Conservation (phyloP, 2,797 vertebrate genomes). For the Anableps anableps region DNA sequence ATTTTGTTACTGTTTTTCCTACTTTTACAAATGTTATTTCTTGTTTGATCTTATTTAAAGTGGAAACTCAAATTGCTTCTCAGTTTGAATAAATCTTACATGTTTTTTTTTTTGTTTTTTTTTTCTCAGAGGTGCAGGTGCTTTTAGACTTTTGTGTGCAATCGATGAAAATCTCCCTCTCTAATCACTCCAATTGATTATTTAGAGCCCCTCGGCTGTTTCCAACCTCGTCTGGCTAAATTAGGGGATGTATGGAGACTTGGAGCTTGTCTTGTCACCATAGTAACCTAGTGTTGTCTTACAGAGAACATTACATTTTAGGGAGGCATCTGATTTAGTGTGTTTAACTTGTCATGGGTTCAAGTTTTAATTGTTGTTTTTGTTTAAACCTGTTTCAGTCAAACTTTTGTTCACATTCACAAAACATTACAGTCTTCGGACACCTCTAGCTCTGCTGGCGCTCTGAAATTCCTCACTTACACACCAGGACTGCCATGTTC, state of each 20-base stretch:
- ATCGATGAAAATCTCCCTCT: constrained; percentile 36
- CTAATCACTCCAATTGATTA: constrained; percentile 46
- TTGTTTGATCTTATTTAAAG: background rate
- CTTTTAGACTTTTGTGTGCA: constrained; percentile 11
- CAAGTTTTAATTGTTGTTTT: background rate
- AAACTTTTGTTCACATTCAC: constrained; percentile 47
- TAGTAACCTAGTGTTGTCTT: constrained; percentile 58
- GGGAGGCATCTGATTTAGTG: constrained; percentile 38
- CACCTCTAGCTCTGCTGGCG: constrained; percentile 41
- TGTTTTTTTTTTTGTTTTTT: too few relatives aligned
- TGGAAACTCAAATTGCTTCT: background rate
- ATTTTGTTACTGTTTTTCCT: background rate
- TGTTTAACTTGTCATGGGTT: constrained; percentile 14
- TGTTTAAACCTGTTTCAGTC: constrained; percentile 3
- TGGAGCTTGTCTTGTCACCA: constrained; percentile 43
- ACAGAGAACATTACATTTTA: constrained; percentile 39
- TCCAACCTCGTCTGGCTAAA: constrained; percentile 47
- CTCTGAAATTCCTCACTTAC: constrained; percentile 72
- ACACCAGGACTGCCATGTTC: constrained; percentile 69
- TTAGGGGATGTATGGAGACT: constrained; percentile 51
- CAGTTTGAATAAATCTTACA: constrained; percentile 16
- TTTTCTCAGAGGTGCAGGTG: constrained; percentile 7
- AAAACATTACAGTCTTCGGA: constrained; percentile 10
- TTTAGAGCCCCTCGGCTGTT: constrained; percentile 36
- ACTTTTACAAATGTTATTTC: background rate